phyloP scores from a whole-genome alignment of 1,140 invertebrate genomes.

The Aphidius ervi region DNA sequence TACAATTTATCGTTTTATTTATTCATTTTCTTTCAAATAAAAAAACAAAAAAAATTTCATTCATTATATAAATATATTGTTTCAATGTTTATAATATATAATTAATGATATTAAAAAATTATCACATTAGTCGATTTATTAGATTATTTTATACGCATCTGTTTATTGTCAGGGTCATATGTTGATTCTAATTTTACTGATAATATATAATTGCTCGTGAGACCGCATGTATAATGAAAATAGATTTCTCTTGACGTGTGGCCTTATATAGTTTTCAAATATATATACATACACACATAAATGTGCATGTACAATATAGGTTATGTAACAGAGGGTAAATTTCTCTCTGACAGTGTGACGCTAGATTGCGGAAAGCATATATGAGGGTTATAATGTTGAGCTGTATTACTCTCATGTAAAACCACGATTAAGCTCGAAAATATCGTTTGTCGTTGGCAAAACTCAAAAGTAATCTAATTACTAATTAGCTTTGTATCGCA shows the following conservation, averaged over 20 bases:
- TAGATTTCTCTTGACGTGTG: constrained; percentile 14
- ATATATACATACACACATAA: too few species aligned
- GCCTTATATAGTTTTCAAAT: too few species aligned
- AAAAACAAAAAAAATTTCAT: too few species aligned
- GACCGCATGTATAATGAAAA: constrained; percentile 17
- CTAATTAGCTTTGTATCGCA: neutral
- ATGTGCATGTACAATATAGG: too few species aligned
- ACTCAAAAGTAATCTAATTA: constrained; percentile 17
- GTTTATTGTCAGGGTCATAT: neutral
- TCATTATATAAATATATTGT: too few species aligned
- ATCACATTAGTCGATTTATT: too few species aligned
- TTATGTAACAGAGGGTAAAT: too few species aligned
- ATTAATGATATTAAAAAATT: neutral
- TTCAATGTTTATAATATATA: neutral
- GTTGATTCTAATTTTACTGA: constrained; percentile 19
- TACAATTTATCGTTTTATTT: neutral
- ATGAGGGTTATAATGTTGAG: constrained; percentile 14
- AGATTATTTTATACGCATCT: neutral
- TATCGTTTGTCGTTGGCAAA: constrained; percentile 15
- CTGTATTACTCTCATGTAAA: neutral
- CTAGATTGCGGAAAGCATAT: constrained; percentile 10
- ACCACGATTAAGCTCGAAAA: constrained; percentile 20
- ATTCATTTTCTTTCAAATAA: too few species aligned
- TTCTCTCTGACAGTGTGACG: constrained; percentile 2
- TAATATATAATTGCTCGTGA: constrained; percentile 19